Evolutionary conservation across 2,888 invertebrate species (phyloP).

Genomic region (Adelphocoris suturalis): DNA sequence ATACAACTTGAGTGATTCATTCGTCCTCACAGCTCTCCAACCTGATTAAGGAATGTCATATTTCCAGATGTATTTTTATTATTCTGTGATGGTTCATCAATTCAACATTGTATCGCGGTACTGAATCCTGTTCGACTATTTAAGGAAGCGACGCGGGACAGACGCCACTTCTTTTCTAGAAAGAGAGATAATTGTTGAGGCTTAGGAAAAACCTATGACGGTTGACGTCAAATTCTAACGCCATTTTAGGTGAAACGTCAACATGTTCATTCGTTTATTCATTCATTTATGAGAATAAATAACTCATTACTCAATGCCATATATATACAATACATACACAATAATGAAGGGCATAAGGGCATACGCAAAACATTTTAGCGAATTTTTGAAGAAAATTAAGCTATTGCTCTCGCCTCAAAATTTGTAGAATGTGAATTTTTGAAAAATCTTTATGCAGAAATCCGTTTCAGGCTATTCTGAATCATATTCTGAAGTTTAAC

Average conservation of each 20-base stretch:
- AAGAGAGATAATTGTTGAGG: background rate
- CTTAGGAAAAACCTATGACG: background rate
- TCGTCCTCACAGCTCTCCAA: background rate
- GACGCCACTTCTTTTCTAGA: background rate
- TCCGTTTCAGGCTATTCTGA: too few species aligned
- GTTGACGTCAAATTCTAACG: background rate
- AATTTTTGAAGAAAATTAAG: too few species aligned
- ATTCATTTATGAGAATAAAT: background rate
- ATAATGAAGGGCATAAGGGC: too few species aligned
- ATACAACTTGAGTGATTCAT: constrained; percentile 29
- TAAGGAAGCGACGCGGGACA: background rate
- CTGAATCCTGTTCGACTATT: constrained; percentile 40
- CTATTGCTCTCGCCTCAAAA: too few species aligned
- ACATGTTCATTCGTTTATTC: background rate
- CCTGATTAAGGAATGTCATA: constrained; percentile 47
- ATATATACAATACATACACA: too few species aligned
- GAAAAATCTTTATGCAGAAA: too few species aligned
- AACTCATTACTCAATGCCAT: too few species aligned
- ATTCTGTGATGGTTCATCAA: constrained; percentile 4
- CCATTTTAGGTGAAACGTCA: background rate
- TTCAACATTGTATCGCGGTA: background rate
- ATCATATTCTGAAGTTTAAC: too few species aligned
- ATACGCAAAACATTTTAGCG: too few species aligned
- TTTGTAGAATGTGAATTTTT: too few species aligned
- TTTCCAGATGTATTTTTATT: constrained; percentile 36